phyloP scores from a whole-genome alignment of 2,888 invertebrate species.

The Agrotis ipsilon region DNA sequence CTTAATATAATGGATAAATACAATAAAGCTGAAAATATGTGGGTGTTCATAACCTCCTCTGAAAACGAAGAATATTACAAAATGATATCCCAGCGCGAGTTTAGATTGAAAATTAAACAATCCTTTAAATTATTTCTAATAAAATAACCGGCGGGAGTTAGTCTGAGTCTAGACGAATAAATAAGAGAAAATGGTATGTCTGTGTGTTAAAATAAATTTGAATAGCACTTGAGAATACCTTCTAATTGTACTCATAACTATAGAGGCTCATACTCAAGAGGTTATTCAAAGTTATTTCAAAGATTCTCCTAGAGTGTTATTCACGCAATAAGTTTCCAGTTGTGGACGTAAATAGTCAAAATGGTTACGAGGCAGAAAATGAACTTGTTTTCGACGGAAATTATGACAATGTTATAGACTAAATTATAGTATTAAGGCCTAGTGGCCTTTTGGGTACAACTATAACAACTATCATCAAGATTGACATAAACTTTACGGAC shows the following conservation, averaged over 20 bases:
- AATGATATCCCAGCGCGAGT: slow-evolving; percentile 32
- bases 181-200: slow-evolving; percentile 36
- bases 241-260: slow-evolving; percentile 19
- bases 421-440: background rate
- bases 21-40: slow-evolving; percentile 45
- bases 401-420: background rate
- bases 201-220: slow-evolving; percentile 26
- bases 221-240: slow-evolving; percentile 6
- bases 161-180: slow-evolving; percentile 56
- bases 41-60: slow-evolving; percentile 50
- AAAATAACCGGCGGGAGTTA: slow-evolving; percentile 45
- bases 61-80: slow-evolving; percentile 46
- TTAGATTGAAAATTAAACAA: slow-evolving; percentile 61
- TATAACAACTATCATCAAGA: no score
- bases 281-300: background rate
- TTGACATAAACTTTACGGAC: no score
- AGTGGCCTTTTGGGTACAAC: no score
- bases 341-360: background rate
- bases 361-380: background rate
- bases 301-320: background rate
- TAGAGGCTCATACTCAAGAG: background rate
- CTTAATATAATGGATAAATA: slow-evolving; percentile 43
- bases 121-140: slow-evolving; percentile 51
- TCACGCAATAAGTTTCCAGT: background rate
- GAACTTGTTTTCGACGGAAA: background rate